Evolutionary conservation across 2,113 vertebrate species (phyloP).

Genomic region (Scomber japonicus): DNA sequence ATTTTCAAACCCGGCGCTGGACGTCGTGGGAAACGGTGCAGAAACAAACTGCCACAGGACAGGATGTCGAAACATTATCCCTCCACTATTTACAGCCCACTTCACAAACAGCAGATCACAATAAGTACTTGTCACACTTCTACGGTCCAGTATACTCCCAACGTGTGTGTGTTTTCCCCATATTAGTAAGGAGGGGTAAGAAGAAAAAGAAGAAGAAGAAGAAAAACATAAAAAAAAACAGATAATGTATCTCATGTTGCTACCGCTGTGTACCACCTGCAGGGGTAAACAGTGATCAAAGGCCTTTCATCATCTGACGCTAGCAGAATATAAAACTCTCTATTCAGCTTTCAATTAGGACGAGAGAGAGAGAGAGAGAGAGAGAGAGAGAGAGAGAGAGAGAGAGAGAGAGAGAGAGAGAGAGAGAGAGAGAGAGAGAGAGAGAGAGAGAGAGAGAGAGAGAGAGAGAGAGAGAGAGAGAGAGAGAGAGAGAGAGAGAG

Average conservation of each 20-base stretch:
- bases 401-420: slow-evolving; percentile 6
- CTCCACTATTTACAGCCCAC: slow-evolving; percentile 51
- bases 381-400: neutral
- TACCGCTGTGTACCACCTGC: slow-evolving; percentile 66
- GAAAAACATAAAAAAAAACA: slow-evolving; percentile 40
- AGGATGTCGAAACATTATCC: slow-evolving; percentile 63
- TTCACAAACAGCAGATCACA: slow-evolving; percentile 49
- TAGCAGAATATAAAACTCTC: slow-evolving; percentile 59
- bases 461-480: neutral
- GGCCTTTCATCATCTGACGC: slow-evolving; percentile 74
- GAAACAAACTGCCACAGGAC: slow-evolving; percentile 54
- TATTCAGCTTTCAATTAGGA: slow-evolving; percentile 72
- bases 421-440: slow-evolving; percentile 16
- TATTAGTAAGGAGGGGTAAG: neutral
- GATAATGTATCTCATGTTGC: slow-evolving; percentile 54
- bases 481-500: neutral
- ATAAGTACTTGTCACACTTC: slow-evolving; percentile 13
- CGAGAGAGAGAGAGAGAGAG: slow-evolving; percentile 28
- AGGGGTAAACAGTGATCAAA: slow-evolving; percentile 78
- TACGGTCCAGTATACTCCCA: neutral
- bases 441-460: neutral
- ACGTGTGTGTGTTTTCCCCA: no score
- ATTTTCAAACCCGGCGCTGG: slow-evolving; percentile 36
- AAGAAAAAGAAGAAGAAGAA: slow-evolving; percentile 12
- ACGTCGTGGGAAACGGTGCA: slow-evolving; percentile 46